phyloP scores from a whole-genome alignment of 2,888 invertebrate genomes.

The Tipula lateralis region DNA sequence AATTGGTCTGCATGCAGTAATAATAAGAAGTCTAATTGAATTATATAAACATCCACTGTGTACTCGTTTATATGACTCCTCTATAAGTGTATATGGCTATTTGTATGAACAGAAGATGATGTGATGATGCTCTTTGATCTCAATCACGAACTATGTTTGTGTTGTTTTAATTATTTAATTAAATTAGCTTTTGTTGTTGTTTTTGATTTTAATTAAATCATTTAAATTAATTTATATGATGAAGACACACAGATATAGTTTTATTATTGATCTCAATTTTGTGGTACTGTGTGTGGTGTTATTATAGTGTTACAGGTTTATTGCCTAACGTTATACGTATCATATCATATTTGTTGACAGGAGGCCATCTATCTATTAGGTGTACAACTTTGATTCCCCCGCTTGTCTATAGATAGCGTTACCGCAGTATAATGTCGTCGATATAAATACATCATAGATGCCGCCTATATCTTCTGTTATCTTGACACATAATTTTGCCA shows the following conservation, averaged over 20 bases:
- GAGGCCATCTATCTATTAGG: too few species aligned
- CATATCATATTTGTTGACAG: too few species aligned
- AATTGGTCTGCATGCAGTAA: neutral
- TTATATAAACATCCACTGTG: neutral
- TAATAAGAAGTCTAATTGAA: neutral
- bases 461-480: too few species aligned
- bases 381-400: too few species aligned
- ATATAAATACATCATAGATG: too few species aligned
- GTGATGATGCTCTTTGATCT: conserved; percentile 19
- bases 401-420: too few species aligned
- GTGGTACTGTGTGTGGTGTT: too few species aligned
- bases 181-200: neutral
- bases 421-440: too few species aligned
- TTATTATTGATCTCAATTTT: neutral
- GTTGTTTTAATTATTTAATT: conserved; percentile 19
- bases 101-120: neutral
- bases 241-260: neutral
- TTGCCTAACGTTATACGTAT: too few species aligned
- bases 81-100: too few species aligned
- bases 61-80: neutral
- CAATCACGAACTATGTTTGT: neutral
- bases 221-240: neutral
- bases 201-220: neutral
- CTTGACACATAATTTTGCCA: too few species aligned
- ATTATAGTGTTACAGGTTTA: too few species aligned